A percentile compares a stretch with the other conserved stretches of the same genome.
phyloP scores from a whole-genome alignment of 2,797 vertebrate species.

The Hydrolagus colliei region DNA sequence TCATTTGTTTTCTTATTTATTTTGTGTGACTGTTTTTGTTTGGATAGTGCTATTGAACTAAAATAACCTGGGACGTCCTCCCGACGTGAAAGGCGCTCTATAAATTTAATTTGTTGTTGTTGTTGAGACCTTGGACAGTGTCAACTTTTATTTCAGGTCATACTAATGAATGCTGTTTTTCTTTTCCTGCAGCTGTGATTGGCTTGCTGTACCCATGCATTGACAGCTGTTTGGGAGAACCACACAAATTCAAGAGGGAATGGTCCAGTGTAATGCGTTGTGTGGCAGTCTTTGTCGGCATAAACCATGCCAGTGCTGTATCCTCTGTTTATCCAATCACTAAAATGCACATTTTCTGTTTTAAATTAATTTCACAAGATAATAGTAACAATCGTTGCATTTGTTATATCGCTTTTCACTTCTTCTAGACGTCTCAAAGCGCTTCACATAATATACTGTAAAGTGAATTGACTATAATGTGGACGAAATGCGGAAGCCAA shows the following conservation, averaged over 20 bases:
- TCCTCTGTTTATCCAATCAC: conserved; percentile 50
- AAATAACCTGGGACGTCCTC: conserved; percentile 9
- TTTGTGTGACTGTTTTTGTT: neutral
- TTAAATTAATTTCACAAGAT: neutral
- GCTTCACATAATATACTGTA: no score
- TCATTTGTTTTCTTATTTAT: neutral
- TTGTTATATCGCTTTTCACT: no score
- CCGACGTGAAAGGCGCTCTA: no score
- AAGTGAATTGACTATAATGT: no score
- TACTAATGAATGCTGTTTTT: conserved; percentile 14
- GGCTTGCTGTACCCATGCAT: conserved; percentile 93
- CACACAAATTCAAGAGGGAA: conserved; percentile 92
- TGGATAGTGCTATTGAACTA: neutral
- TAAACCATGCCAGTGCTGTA: conserved; percentile 96
- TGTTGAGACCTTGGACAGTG: neutral
- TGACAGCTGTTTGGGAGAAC: conserved; percentile 80
- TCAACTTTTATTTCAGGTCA: neutral
- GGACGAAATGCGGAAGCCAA: no score
- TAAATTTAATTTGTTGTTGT: no score
- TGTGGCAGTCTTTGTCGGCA: conserved; percentile 92
- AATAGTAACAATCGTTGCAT: no score
- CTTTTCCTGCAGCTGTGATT: conserved; percentile 65
- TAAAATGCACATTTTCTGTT: neutral
- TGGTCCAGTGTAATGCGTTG: conserved; percentile 98
- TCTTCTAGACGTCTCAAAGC: no score